phyloP scores from a whole-genome alignment of 1,140 invertebrate species.

The Oreohelix idahoensis region DNA sequence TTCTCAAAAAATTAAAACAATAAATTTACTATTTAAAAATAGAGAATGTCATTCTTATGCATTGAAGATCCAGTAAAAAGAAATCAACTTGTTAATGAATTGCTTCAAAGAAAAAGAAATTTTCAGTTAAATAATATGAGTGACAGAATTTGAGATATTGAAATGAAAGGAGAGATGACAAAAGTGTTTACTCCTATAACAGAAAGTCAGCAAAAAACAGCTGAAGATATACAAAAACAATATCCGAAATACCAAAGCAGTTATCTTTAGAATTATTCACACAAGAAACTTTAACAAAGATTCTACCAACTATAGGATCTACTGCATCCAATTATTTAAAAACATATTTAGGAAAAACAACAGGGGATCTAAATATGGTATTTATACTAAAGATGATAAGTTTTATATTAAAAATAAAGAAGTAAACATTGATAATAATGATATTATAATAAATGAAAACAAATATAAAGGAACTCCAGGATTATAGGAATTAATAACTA shows the following conservation, averaged over 20 bases:
- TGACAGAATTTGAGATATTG: conserved; percentile 7
- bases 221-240: neutral
- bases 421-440: no score
- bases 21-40: neutral
- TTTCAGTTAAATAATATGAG: conserved; percentile 7
- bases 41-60: neutral
- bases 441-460: no score
- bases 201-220: conserved; percentile 5
- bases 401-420: no score
- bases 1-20: neutral
- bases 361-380: no score
- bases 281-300: no score
- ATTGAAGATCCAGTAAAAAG: neutral
- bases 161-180: neutral
- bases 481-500: no score
- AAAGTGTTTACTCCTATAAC: neutral
- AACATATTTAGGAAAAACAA: no score
- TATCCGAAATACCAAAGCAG: neutral
- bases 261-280: neutral
- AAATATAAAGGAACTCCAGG: no score
- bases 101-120: conserved; percentile 3
- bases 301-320: no score
- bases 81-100: neutral
- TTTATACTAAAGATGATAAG: no score
- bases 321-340: no score